Percentiles rank a stretch among this genome's conserved stretches.
These are phyloP conservation scores for Turritopsis dohrnii DNA, from an alignment of 30 jellyfish, hydroid and myxozoan species.

Conservation along the genomic window DNA sequence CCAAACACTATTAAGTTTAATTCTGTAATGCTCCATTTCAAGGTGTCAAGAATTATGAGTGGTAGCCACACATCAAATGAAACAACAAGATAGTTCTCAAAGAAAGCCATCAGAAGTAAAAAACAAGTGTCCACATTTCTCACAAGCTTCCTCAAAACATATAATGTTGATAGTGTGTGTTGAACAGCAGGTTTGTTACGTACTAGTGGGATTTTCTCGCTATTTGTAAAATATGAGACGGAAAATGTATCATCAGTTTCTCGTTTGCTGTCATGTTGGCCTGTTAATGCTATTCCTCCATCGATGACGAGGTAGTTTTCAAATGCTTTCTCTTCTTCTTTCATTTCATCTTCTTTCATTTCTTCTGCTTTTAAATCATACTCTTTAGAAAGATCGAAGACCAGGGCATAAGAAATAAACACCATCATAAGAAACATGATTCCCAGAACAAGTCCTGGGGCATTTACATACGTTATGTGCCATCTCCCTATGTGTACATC, in stretches of 20 bases:
- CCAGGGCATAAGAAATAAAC: not conserved
- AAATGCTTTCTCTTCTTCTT: too few relatives aligned
- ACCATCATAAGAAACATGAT: not conserved
- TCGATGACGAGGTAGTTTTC: not conserved
- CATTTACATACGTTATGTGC: not conserved
- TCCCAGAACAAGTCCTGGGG: not conserved
- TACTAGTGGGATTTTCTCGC: not conserved
- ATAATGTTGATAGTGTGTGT: not conserved
- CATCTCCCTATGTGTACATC: not conserved
- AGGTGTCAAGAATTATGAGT: not conserved
- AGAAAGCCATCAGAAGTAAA: not conserved
- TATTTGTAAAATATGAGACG: not conserved
- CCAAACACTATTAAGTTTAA: not conserved
- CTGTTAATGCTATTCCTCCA: not conserved
- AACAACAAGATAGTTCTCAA: not conserved
- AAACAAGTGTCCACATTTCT: not conserved
- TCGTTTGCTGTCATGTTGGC: not conserved
- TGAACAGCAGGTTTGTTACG: not conserved
- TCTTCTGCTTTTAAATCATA: slow-evolving; percentile 5
- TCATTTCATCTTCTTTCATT: not conserved
- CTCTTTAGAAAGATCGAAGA: not conserved
- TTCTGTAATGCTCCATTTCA: slow-evolving; percentile 1
- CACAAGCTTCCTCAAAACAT: not conserved
- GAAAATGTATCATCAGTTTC: not conserved
- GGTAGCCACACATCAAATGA: slow-evolving; percentile 13